These are phyloP conservation scores for Poecilus cupreus DNA, from an alignment of 2,888 invertebrate species.

Conservation along the genomic window DNA sequence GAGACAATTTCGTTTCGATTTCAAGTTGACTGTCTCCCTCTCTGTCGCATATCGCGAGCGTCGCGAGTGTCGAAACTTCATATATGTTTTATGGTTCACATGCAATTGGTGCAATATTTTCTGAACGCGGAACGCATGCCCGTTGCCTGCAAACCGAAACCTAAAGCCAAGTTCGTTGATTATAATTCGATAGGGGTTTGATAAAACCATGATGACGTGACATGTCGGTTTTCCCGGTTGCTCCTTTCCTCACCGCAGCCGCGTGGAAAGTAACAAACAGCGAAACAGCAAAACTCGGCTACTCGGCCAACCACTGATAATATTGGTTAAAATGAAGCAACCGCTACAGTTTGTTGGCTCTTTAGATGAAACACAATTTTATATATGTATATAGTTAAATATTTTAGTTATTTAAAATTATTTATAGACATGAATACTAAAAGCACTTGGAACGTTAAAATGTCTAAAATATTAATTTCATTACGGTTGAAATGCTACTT, in stretches of 20 bases:
- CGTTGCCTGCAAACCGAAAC: neutral
- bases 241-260: slow-evolving; percentile 10
- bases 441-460: no score
- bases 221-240: neutral
- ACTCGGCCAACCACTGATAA: neutral
- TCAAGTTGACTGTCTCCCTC: neutral
- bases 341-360: neutral
- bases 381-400: neutral
- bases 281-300: neutral
- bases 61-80: neutral
- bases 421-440: no score
- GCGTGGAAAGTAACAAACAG: neutral
- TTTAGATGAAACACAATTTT: neutral
- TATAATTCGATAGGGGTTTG: slow-evolving; percentile 7
- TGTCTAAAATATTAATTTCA: no score
- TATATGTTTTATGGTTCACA: neutral
- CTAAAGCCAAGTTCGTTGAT: neutral
- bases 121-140: neutral
- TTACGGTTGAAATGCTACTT: neutral
- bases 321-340: neutral
- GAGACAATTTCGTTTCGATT: neutral
- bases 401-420: no score
- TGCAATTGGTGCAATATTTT: neutral
- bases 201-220: neutral
- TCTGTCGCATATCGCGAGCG: neutral